Base-by-base conservation (phyloP, 2,113 vertebrate genomes). In the Saguinus imperator region DNA sequence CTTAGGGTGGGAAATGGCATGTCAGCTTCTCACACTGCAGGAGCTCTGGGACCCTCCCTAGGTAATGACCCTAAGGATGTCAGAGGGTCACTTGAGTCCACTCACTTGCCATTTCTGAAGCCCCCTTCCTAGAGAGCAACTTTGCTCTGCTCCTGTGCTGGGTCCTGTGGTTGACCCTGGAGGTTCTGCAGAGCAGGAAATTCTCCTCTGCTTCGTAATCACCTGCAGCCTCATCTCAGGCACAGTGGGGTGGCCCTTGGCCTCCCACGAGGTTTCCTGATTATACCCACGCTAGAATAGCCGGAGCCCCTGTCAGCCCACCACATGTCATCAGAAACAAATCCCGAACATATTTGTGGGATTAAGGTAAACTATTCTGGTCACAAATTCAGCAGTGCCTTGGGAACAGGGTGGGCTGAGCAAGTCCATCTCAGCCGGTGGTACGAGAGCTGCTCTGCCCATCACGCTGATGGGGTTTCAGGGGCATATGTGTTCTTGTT, bases 401-500 rank as follows among this genome's bases (percentile, higher is more conserved):
- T 48, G 52, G 11, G 55, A 58, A 18, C 23, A 4, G 45, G 37
- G 9, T 14, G 8, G 10, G 11, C 21, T 45, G 9, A 43, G 9
- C 20, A 1, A 27, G 32, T 50, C 64, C 14, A 18, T 12, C 17
- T 5, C 14, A 18, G 52, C 45, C 14, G 17, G 2, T 7, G 14
- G 37, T 3, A 5, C 23, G 20, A 55, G 25, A 23, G 32, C 87
- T 21, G 23, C 37, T 50, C 73, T 55, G 18, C 43, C 4, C 27
- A 7, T 8, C 25, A 8, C 9, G 29, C 50, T 1, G 6, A 35
- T 3, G 1, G 5, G 58, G 43, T 17, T 5, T 23, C 4, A 4
- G 2, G 7, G 8, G 11, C 14, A 0, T 35, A 25, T 48, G 3
- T 55, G 52, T 18, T 43, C 18, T 0, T 20, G 35, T 23, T 27